Base-by-base conservation (phyloP, 2,797 vertebrate genomes). In the Luscinia megarhynchos region DNA sequence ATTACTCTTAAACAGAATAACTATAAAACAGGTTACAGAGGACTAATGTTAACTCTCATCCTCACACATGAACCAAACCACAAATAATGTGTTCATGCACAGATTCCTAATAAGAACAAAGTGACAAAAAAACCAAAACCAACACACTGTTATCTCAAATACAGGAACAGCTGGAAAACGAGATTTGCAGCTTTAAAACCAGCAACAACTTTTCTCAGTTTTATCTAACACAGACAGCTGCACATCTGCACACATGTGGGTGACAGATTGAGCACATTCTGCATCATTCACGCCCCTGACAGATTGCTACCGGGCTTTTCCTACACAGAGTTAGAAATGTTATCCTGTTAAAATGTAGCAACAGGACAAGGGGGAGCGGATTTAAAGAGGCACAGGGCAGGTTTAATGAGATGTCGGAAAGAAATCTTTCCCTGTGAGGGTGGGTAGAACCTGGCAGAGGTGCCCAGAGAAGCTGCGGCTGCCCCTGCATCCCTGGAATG, bases 221-320 rank as follows among this genome's bases (percentile, higher is more conserved):
- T 67, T 55, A 43, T 46, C 13, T 41, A 8, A 0, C 0, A 2
- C 0, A 41, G 61, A 4, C 30, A 63, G 77, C 46, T 23, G 29
- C 46, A 4, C 30, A 63, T 74, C 46, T 26, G 29, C 41, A 46
- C 19, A 23, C 19, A 14, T 2, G 48, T 4, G 40, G 50, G 5
- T 6, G 34, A 64, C 45, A 23, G 48, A 38, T 13, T 17, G 61
- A 58, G 20, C 23, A 6, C 34, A 2, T 2, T 54, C 12, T 7
- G 8, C 40, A 13, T 0, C 22, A 21, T 14, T 0, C 34, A 7
- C 0, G 3, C 30, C 0, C 46, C 15, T 2, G 10, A 24, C 5
- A 10, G 54, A 48, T 83, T 80, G 61, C 53, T 13, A 51, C 12
- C 1, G 0, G 8, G n/a, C 34, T 55, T 10, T 48, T 36, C 15